Evolutionary conservation across 2,888 invertebrate species (phyloP), one percentile per base, ranked within the genome.

Genomic region (Abrostola tripartita): DNA sequence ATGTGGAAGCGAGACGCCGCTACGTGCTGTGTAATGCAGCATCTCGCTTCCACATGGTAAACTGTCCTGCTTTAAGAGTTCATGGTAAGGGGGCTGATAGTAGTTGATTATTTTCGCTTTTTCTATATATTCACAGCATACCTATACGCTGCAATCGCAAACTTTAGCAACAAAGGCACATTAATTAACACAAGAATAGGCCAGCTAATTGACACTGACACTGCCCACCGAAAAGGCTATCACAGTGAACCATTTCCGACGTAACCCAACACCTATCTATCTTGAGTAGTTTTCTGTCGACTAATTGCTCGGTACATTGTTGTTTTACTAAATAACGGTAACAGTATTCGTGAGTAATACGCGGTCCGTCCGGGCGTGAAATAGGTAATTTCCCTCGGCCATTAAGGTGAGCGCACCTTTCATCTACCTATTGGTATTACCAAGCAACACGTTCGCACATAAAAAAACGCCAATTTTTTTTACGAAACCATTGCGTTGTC

Each of bases 301-400:
- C 59, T 83, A 80, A 82, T 79, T 76, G 65, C 61, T 71, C 73
- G 52, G 60, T 58, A 71, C 69, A 76, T 51, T 64, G 72, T 83
- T 79, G 78, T 82, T 81, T 74, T 66, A 75, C 67, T 78, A 76
- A 81, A 75, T 81, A 81, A 82, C 71, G 72, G 71, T 71, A 69
- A 78, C 68, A 60, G 68, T 79, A 82, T 78, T 80, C 81, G 81
- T 82, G 81, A 83, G 79, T 85, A 84, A 87, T 81, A 78, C 76
- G 68, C 73, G 64, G 76, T 75, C 77, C 80, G 83, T 75, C 83
- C 74, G 71, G 76, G 81, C 87, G 85, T 83, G 86, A 88, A 90
- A 91, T 87, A 86, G 85, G 87, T 89, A 86, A 89, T 90, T 88
- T 86, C 84, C 84, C 74, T 75, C 76, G 68, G 72, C 85, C 82